These are phyloP conservation scores for Triplophysa tibetana DNA, from an alignment of 2,113 vertebrate genomes.

Conservation along the genomic window DNA sequence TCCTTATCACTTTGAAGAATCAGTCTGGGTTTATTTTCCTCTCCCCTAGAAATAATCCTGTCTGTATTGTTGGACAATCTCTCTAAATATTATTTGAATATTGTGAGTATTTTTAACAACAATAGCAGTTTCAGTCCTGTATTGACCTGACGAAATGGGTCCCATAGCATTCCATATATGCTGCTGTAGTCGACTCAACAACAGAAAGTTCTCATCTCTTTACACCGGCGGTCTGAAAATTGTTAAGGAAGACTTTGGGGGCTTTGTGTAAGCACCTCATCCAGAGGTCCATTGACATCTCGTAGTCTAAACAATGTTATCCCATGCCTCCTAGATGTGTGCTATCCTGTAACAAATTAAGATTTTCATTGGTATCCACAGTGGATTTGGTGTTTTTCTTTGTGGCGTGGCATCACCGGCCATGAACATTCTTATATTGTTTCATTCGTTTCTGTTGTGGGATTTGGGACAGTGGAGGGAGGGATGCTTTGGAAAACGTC, in stretches of 20 bases:
- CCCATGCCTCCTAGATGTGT: background rate
- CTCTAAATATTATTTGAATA: background rate
- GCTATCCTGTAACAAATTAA: slow-evolving; percentile 21
- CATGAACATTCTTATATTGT: slow-evolving; percentile 50
- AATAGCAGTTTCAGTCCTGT: background rate
- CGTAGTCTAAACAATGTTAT: background rate
- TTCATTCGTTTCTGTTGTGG: slow-evolving; percentile 50
- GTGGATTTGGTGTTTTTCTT: slow-evolving; percentile 42
- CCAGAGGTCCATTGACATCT: background rate
- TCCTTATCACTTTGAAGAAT: background rate
- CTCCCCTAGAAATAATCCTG: background rate
- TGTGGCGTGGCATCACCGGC: slow-evolving; percentile 45
- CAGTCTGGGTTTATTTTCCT: background rate
- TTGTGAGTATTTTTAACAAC: background rate
- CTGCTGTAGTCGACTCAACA: background rate
- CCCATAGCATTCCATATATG: too few species aligned
- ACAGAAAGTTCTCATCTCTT: background rate
- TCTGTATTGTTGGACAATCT: background rate
- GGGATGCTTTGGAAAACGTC: slow-evolving; percentile 42
- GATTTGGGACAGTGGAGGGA: slow-evolving; percentile 2
- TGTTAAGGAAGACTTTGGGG: background rate
- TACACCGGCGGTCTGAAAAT: background rate
- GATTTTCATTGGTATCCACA: slow-evolving; percentile 39
- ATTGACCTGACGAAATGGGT: background rate
- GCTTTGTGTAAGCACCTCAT: background rate